These are phyloP conservation scores for Brachionus asplanchnoidis DNA, from an alignment of 1,140 invertebrate species.

Conservation along the genomic window DNA sequence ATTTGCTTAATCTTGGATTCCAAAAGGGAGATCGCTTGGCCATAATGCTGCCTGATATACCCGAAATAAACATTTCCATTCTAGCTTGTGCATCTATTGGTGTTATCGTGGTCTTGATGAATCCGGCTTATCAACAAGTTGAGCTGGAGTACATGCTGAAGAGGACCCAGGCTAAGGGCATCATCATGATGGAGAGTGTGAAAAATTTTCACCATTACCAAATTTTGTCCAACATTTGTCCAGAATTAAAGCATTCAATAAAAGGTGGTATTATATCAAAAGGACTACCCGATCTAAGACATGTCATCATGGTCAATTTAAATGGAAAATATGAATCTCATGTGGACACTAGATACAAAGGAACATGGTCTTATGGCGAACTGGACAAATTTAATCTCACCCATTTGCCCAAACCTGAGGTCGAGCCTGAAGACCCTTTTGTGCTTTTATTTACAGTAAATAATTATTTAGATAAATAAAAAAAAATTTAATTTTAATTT, in stretches of 20 bases:
- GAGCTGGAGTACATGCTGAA: slow-evolving; percentile 76
- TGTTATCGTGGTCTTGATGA: slow-evolving; percentile 74
- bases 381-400: not conserved
- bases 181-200: slow-evolving; percentile 3
- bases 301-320: slow-evolving; percentile 10
- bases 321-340: not conserved
- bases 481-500: not conserved
- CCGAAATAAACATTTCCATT: slow-evolving; percentile 73
- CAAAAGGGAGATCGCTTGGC: slow-evolving; percentile 75
- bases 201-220: not conserved
- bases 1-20: slow-evolving; percentile 71
- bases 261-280: slow-evolving; percentile 15
- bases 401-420: not conserved
- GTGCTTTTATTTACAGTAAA: slow-evolving; percentile 9
- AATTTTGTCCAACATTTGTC: not conserved
- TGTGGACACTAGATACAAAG: not conserved
- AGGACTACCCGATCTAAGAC: not conserved
- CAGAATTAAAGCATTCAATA: not conserved
- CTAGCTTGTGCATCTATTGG: slow-evolving; percentile 75
- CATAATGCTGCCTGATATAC: slow-evolving; percentile 78
- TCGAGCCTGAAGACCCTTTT: slow-evolving; percentile 7
- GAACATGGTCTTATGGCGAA: slow-evolving; percentile 16
- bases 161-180: slow-evolving; percentile 63
- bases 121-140: slow-evolving; percentile 71
- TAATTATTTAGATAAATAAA: not conserved